Evolutionary conservation across 2,113 vertebrate genomes (phyloP).

Genomic region (Zingel zingel): DNA sequence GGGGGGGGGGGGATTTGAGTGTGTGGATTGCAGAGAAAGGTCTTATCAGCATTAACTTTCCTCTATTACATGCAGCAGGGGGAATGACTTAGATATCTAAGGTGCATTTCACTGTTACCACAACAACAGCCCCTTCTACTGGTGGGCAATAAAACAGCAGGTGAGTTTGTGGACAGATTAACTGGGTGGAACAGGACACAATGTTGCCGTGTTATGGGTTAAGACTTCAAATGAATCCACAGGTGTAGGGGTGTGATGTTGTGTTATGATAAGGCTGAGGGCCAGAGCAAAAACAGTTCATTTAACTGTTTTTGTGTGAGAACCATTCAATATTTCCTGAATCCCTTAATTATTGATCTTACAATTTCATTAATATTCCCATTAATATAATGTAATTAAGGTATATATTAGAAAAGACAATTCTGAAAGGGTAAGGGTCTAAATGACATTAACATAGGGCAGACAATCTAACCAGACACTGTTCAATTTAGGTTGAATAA

Average conservation of each 20-base stretch:
- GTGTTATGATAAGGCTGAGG: background rate
- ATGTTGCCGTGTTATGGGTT: too few relatives aligned
- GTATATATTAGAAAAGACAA: background rate
- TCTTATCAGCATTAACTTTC: slow-evolving; percentile 22
- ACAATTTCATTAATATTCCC: background rate
- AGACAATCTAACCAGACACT: background rate
- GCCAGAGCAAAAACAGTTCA: background rate
- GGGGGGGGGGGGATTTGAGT: too few relatives aligned
- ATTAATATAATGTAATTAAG: background rate
- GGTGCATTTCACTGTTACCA: slow-evolving; percentile 43
- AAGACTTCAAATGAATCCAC: background rate
- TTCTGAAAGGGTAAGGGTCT: background rate
- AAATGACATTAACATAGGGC: background rate
- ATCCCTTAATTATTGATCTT: too few relatives aligned
- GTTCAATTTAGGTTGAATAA: background rate
- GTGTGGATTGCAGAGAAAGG: slow-evolving; percentile 15
- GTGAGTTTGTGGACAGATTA: background rate
- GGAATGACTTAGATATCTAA: background rate
- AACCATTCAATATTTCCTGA: background rate
- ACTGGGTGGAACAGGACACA: too few relatives aligned
- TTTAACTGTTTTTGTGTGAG: background rate
- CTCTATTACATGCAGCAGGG: slow-evolving; percentile 1
- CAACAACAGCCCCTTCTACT: slow-evolving; percentile 69
- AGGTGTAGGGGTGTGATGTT: background rate
- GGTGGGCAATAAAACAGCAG: slow-evolving; percentile 60